A percentile compares a stretch with the other conserved stretches of the same genome.
phyloP scores from a whole-genome alignment of 2,113 vertebrate species.

The Lepus timidus region DNA sequence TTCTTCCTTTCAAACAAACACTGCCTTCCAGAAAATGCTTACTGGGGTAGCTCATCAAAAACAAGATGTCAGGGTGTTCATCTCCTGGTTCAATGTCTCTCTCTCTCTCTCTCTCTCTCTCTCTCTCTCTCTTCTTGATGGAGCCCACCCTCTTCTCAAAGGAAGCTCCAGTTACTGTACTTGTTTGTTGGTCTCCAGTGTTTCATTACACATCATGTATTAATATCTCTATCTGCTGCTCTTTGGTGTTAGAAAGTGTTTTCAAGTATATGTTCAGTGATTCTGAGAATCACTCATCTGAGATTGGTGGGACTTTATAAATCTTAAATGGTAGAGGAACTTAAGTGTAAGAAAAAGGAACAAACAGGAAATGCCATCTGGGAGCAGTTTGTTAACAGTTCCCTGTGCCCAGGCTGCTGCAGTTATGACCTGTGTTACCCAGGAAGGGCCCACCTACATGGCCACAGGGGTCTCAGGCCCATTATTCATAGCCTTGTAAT shows the following conservation, averaged over 20 bases:
- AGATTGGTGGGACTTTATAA: slow-evolving; percentile 57
- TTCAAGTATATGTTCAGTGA: slow-evolving; percentile 62
- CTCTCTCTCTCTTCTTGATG: background rate
- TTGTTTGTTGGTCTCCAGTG: background rate
- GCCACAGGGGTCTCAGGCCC: background rate
- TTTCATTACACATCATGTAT: background rate
- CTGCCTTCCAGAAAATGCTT: background rate
- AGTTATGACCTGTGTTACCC: background rate
- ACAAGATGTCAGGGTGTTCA: background rate
- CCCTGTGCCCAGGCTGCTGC: background rate
- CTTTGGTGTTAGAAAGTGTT: slow-evolving; percentile 57
- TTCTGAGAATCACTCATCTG: slow-evolving; percentile 70
- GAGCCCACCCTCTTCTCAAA: background rate
- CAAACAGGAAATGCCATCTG: background rate
- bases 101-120: background rate
- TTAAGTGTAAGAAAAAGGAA: slow-evolving; percentile 52
- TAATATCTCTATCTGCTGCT: slow-evolving; percentile 63
- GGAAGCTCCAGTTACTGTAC: background rate
- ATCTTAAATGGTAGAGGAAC: slow-evolving; percentile 51
- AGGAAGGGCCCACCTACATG: background rate
- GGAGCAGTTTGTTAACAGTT: background rate
- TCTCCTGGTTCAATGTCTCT: background rate
- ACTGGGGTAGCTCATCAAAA: slow-evolving; percentile 19
- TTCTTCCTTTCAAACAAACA: slow-evolving; percentile 1
- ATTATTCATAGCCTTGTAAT: slow-evolving; percentile 20